Conservation (phyloP, 1,140 invertebrate species). For the Cecropterus lyciades region DNA sequence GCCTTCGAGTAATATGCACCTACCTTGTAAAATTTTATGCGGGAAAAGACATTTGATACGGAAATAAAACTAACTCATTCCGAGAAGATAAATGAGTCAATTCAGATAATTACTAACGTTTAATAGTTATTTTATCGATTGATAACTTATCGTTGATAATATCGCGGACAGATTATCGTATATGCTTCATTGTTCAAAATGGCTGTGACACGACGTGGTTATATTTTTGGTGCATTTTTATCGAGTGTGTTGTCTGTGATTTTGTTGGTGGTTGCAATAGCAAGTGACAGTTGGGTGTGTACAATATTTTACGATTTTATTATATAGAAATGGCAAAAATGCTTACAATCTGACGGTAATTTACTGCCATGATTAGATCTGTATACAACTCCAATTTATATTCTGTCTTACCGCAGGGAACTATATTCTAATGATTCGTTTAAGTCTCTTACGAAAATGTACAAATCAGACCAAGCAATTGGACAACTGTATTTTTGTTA, state of each 20-base stretch:
- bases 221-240: constrained; percentile 69
- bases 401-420: too few species aligned
- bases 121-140: constrained; percentile 39
- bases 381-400: too few species aligned
- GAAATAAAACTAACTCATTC: background rate
- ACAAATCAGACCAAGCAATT: too few species aligned
- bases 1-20: too few species aligned
- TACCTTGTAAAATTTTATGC: background rate
- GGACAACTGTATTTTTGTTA: too few species aligned
- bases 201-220: constrained; percentile 70
- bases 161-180: constrained; percentile 39
- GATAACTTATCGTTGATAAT: constrained; percentile 41
- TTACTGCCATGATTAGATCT: too few species aligned
- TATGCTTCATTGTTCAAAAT: constrained; percentile 48
- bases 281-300: constrained; percentile 76
- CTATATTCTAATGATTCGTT: too few species aligned
- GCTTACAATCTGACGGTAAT: too few species aligned
- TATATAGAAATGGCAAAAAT: too few species aligned
- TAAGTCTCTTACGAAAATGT: too few species aligned
- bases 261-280: constrained; percentile 57
- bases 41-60: background rate
- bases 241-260: constrained; percentile 61
- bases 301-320: background rate
- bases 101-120: constrained; percentile 16
- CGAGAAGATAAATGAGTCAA: constrained; percentile 28